Base-by-base conservation (phyloP, 2,888 invertebrate species). In the Creontiades dilutus region DNA sequence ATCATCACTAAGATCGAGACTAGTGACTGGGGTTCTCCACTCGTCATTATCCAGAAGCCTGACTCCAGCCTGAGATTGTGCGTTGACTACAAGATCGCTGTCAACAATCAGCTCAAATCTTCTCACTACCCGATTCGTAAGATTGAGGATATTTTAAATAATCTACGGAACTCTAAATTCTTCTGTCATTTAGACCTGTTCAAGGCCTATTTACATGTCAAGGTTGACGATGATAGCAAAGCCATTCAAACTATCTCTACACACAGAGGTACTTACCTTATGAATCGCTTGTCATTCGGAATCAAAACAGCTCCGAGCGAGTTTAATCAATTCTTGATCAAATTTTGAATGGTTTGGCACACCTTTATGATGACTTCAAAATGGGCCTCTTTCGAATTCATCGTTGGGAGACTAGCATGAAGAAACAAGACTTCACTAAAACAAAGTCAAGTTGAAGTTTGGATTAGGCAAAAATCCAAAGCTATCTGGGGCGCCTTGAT, bases 71-170 rank as follows among this genome's bases (percentile, higher is more conserved):
- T 91, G n/a, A 55, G 91, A 5, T 47, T 90, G 13, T 91, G 91
- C 46, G 91, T 86, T 52, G 91, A 92, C 87, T 92, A 92, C 68
- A 92, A 92, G 90, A 76, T 88, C 37, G 91, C 57, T 2, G 92
- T 92, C 11, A 92, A 92, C 82, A 85, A 91, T 68, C 90, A 90
- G 86, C 82, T 92, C 13, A 86, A 91, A 0, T 48, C 86, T 14
- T 91, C 91, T 82, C 90, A 92, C 55, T 91, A 91, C 52, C 91
- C 92, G 14, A 90, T 92, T 13, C 84, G 48, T 28, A 84, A 76
- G 76, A 91, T 92, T 52, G 85, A 85, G 28, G 91, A 92, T 46
- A 82, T 91, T 16, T 82, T 92, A 3, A 82, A 89, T 37, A 86
- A 82, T 52, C 55, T 92, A 28, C 80, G 89, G n/a, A 85, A 90